Evolutionary conservation across 2,888 invertebrate genomes (phyloP), one percentile per base, ranked within the genome.

Genomic region (Volucella zonaria): DNA sequence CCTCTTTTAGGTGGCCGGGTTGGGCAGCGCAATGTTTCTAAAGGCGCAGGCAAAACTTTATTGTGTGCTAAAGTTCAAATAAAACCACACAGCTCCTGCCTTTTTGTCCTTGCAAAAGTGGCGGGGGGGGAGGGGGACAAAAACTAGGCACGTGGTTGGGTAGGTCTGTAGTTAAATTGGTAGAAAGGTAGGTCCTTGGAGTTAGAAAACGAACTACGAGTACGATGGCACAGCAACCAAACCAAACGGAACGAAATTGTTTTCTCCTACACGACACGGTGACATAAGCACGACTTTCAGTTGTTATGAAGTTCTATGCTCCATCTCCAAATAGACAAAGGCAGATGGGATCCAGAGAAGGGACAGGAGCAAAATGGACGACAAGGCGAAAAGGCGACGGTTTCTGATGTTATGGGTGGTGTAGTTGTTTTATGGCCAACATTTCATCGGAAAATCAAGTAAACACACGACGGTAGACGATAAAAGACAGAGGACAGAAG

Each of bases 21-120:
- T 31, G n/a, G 42, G n/a, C 42, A 56, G 51, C 23, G 23, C 38
- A 38, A 59, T 59, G 14, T 6, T 31, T 31, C 6, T 6, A 52
- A 56, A 56, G n/a, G 68, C 64, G 45, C 11, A 66, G 70, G 45
- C 47, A 77, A n/a, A 77, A 67, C 66, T 77, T 81, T 71, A 77
- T 82, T 66, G 81, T 82, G 81, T 82, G 82, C 61, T 77, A 77
- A 78, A 49, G 73, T 77, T 77, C 49, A 79, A 73, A 71, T 78
- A 73, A 81, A 77, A 82, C 66, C 77, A 66, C 58, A 62, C 59
- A 61, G 31, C 31, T 31, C 49, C 67, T 67, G n/a, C 45, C 70
- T 61, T 49, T 61, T 66, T 77, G 68, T 66, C 14, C 66, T 59
- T 18, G 31, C 8, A 23, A 9, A 38, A 6, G 43, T 59, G 18